Evolutionary conservation across 2,888 invertebrate genomes (phyloP).

Genomic region (Parapristionchus giblindavisi): DNA sequence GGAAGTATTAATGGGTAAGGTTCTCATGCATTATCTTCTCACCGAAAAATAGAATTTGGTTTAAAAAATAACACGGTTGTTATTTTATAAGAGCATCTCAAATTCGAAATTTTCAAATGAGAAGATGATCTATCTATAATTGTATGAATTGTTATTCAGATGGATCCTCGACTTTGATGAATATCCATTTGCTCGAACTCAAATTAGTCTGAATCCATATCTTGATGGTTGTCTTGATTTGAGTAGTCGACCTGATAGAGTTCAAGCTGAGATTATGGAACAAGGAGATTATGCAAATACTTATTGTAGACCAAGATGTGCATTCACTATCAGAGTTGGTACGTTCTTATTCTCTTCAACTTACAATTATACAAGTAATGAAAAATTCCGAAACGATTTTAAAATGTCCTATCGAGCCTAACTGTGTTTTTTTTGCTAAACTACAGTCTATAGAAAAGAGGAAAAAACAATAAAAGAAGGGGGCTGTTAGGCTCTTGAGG

Average conservation of each 20-base stretch:
- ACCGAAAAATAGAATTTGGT: no score
- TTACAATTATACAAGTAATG: no score
- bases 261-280: not conserved
- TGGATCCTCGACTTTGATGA: slow-evolving; percentile 11
- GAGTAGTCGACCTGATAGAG: slow-evolving; percentile 7
- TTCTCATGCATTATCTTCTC: not conserved
- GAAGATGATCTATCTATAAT: not conserved
- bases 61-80: not conserved
- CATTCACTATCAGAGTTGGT: slow-evolving; percentile 11
- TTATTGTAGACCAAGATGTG: slow-evolving; percentile 5
- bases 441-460: no score
- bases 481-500: no score
- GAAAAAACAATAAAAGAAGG: no score
- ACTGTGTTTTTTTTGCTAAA: no score
- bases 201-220: not conserved
- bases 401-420: no score
- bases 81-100: not conserved
- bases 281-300: not conserved
- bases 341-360: no score
- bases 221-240: slow-evolving; percentile 15
- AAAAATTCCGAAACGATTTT: no score
- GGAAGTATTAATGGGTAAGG: slow-evolving; percentile 1
- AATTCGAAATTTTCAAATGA: no score
- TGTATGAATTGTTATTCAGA: not conserved
- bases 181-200: not conserved